Evolutionary conservation across 2,888 invertebrate genomes (phyloP), one percentile per base, ranked within the genome.

Genomic region (Allygus modestus): DNA sequence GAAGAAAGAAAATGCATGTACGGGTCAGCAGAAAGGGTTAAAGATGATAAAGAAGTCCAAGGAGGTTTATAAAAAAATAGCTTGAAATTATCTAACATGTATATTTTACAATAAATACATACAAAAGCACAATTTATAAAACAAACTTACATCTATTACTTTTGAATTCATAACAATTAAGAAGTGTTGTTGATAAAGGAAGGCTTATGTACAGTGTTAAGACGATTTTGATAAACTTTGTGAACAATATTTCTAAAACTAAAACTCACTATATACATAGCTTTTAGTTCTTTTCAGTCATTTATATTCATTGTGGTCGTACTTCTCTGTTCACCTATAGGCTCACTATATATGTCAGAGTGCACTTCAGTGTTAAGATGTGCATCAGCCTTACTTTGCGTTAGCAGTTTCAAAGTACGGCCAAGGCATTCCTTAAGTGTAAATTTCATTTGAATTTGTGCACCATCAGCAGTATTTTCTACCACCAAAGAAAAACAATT

Each of bases 311-410:
- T 65, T 31, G 4, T 31, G 4, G 20, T 58, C 12, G 46, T 46
- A 54, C 23, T 9, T 28, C 65, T 65, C 65, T 65, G 31, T 15
- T 65, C 65, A 28, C 15, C 1, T 65, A 26, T 65, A 31, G 75
- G 23, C 17, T 12, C 23, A 0, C 43, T 26, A 37, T 41, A 71
- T 2, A 54, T 54, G 54, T 23, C 54, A 65, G 65, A 65, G 41
- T 33, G 41, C 20, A 20, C 17, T 28, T 69, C 0, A 28, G 17
- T 69, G 17, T 41, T 83, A 84, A 81, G 84, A 51, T 41, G 12
- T 84, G 33, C 86, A 75, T 86, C 86, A 85, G 86, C 86, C 85
- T 54, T 77, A 86, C 84, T 85, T 86, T 85, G 71, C 73, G 28
- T 61, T 23, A 83, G 84, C 69, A 31, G 31, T 43, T 28, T 43